Percentiles rank a stretch among this genome's conserved stretches.
These are phyloP conservation scores for Panopea generosa DNA, from an alignment of 2,888 invertebrate species.

Conservation along the genomic window DNA sequence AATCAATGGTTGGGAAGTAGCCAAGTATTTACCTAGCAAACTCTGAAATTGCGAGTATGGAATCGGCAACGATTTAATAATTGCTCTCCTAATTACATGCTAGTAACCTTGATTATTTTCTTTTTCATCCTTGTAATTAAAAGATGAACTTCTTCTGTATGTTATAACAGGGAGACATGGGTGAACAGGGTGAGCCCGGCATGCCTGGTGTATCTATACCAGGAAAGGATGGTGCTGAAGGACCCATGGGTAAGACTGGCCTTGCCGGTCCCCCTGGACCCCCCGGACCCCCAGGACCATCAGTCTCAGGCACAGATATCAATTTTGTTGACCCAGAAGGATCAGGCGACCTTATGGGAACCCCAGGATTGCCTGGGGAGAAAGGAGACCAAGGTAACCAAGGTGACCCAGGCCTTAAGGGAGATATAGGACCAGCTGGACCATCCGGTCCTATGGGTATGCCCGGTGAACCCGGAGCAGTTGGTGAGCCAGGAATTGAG, in stretches of 20 bases:
- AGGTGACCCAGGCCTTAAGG: conserved; percentile 51
- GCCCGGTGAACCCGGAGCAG: conserved; percentile 63
- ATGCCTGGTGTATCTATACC: conserved; percentile 52
- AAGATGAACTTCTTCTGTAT: no score
- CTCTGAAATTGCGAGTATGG: no score
- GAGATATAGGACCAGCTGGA: conserved; percentile 33
- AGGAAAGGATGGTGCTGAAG: conserved; percentile 41
- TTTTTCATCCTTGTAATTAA: no score
- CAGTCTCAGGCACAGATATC: conserved; percentile 6
- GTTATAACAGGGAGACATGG: conserved; percentile 57
- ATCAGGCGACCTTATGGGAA: conserved; percentile 46
- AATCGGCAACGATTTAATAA: no score
- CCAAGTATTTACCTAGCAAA: no score
- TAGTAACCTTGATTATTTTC: no score
- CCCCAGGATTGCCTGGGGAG: conserved; percentile 51
- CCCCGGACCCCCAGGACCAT: conserved; percentile 47
- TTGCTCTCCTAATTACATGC: no score
- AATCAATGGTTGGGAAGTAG: no score
- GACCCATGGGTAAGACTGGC: conserved; percentile 50
- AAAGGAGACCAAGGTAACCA: conserved; percentile 56
- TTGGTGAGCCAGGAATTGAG: conserved; percentile 51
- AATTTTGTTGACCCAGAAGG: conserved; percentile 42
- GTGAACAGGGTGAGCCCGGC: conserved; percentile 56
- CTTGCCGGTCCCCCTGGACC: conserved; percentile 55
- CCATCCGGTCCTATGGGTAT: conserved; percentile 36